phyloP scores from a whole-genome alignment of 2,888 invertebrate species.

The Branchellion lobata region DNA sequence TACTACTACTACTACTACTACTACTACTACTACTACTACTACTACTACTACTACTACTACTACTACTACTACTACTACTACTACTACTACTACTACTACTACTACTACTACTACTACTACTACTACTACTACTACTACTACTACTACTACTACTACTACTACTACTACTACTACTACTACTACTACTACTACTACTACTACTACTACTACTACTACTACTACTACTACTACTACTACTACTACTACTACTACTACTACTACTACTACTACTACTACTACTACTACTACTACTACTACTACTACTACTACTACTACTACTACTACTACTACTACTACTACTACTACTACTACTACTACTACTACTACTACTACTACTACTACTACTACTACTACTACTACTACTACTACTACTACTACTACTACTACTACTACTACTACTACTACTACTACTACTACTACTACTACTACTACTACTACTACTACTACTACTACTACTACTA shows the following conservation, averaged over 20 bases:
- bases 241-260: slow-evolving; percentile 6
- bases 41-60: slow-evolving; percentile 40
- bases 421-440: slow-evolving; percentile 29
- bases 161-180: slow-evolving; percentile 39
- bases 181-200: slow-evolving; percentile 39
- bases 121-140: slow-evolving; percentile 40
- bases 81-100: slow-evolving; percentile 40
- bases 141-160: slow-evolving; percentile 40
- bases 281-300: slow-evolving; percentile 23
- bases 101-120: slow-evolving; percentile 40
- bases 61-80: slow-evolving; percentile 38
- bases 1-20: slow-evolving; percentile 37
- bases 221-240: slow-evolving; percentile 31
- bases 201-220: slow-evolving; percentile 34
- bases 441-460: slow-evolving; percentile 39
- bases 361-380: neutral
- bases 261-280: slow-evolving; percentile 16
- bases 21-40: slow-evolving; percentile 40
- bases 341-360: neutral
- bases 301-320: slow-evolving; percentile 7
- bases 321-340: neutral
- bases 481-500: slow-evolving; percentile 39
- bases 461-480: slow-evolving; percentile 40
- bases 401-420: slow-evolving; percentile 29
- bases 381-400: slow-evolving; percentile 27